These are phyloP conservation scores for Gnathonemus echidnorhynchus DNA, from an alignment of 2,113 vertebrate species.

Conservation along the genomic window DNA sequence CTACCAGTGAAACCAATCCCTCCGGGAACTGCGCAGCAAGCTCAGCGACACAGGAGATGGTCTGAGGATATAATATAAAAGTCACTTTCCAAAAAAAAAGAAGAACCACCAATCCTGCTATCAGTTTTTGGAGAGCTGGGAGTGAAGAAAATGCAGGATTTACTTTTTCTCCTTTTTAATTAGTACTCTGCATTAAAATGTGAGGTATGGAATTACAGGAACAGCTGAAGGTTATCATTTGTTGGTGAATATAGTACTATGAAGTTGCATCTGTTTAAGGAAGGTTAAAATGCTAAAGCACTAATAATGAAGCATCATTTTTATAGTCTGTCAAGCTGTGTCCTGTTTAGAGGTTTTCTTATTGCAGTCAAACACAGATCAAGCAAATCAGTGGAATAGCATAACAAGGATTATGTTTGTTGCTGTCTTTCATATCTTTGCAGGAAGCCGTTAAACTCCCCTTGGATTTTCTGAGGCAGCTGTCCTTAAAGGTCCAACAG, in stretches of 20 bases:
- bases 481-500: conserved; percentile 87
- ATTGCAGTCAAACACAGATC: neutral
- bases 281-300: neutral
- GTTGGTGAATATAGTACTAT: neutral
- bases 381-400: neutral
- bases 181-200: neutral
- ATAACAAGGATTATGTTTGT: neutral
- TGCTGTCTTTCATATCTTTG: conserved; percentile 25
- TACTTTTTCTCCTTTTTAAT: neutral
- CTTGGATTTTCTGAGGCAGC: conserved; percentile 85
- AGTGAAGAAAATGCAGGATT: neutral
- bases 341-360: neutral
- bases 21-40: neutral
- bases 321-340: neutral
- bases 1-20: neutral
- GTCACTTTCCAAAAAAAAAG: neutral
- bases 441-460: conserved; percentile 92
- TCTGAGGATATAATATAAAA: neutral
- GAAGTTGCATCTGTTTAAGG: neutral
- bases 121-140: neutral
- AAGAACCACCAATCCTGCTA: neutral
- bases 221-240: neutral
- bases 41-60: neutral
- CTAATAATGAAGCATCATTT: neutral
- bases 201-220: neutral